Evolutionary conservation across 2,797 vertebrate species (phyloP).

Genomic region (Rhinatrema bivittatum): DNA sequence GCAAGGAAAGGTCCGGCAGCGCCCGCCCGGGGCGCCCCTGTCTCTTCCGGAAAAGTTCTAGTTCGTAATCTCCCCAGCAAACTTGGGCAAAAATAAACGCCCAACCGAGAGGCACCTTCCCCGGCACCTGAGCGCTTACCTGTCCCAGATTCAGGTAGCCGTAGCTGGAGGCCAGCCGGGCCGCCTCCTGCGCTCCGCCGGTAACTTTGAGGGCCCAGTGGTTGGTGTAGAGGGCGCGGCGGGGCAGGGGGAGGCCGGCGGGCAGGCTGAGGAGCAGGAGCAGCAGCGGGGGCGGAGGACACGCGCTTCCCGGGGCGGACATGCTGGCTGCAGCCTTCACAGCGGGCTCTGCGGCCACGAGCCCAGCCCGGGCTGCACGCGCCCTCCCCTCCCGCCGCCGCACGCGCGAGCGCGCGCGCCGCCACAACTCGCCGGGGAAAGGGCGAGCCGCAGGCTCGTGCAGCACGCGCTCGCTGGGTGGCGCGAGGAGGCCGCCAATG

Average conservation of each 20-base stretch:
- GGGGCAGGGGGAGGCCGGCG: slow-evolving; percentile 25
- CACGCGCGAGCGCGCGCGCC: not conserved
- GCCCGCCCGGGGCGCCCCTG: no score
- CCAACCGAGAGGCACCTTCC: no score
- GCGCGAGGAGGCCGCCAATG: not conserved
- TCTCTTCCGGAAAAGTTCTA: no score
- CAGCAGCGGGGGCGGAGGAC: slow-evolving; percentile 8
- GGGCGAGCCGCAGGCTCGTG: slow-evolving; percentile 11
- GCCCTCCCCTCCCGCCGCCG: not conserved
- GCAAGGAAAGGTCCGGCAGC: no score
- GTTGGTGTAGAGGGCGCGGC: slow-evolving; percentile 69
- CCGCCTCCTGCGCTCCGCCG: slow-evolving; percentile 65
- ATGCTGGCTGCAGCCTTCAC: slow-evolving; percentile 2
- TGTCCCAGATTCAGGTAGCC: slow-evolving; percentile 80
- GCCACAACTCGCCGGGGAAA: not conserved
- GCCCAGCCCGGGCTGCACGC: not conserved
- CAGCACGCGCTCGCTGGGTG: slow-evolving; percentile 18
- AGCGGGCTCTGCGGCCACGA: not conserved
- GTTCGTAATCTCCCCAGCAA: no score
- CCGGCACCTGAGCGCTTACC: no score
- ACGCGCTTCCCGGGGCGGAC: slow-evolving; percentile 23
- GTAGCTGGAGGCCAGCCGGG: slow-evolving; percentile 67
- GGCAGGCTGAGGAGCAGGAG: slow-evolving; percentile 22
- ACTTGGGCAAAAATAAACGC: no score
- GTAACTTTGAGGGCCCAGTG: slow-evolving; percentile 79